Percentiles rank a stretch among this genome's conserved stretches.
Evolutionary conservation across 92 coral and sea anemone genomes (phyloP).

Genomic region (Zoanthus sociatus): DNA sequence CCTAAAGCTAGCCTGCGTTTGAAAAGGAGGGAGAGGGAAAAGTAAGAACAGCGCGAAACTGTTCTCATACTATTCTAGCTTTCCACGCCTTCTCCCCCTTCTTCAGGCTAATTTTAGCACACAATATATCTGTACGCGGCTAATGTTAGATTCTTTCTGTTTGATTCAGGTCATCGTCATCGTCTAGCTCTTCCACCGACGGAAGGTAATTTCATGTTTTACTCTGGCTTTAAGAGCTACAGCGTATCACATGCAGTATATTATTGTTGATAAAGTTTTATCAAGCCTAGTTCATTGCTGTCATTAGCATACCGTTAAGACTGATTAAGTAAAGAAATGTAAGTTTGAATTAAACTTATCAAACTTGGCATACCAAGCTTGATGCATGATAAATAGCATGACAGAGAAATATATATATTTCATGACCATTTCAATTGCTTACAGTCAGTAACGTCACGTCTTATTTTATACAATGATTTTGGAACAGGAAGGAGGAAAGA

Average conservation of each 20-base stretch:
- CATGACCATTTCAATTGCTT: constrained; percentile 29
- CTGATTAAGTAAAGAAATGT: constrained; percentile 21
- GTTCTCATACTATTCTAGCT: not conserved
- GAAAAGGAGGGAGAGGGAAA: constrained; percentile 5
- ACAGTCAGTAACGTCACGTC: not conserved
- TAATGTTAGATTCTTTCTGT: constrained; percentile 40
- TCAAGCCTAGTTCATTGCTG: constrained; percentile 9
- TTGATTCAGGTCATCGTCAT: constrained; percentile 48
- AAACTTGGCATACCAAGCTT: constrained; percentile 8
- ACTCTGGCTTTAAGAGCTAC: not conserved
- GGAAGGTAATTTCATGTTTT: constrained; percentile 49
- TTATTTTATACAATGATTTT: constrained; percentile 28
- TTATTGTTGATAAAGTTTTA: constrained; percentile 17
- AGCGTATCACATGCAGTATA: not conserved
- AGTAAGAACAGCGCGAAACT: not conserved
- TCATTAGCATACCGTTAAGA: too few relatives aligned
- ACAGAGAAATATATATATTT: constrained; percentile 25
- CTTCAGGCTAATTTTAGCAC: not conserved
- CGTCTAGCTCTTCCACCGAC: constrained; percentile 48
- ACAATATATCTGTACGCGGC: constrained; percentile 34
- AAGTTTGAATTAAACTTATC: constrained; percentile 34
- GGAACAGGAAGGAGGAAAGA: constrained; percentile 32
- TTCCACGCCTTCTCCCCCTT: not conserved
- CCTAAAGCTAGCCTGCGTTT: not conserved
- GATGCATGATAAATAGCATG: constrained; percentile 1